Conservation (phyloP, 2,797 vertebrate genomes). For the Macrochelys suwanniensis region DNA sequence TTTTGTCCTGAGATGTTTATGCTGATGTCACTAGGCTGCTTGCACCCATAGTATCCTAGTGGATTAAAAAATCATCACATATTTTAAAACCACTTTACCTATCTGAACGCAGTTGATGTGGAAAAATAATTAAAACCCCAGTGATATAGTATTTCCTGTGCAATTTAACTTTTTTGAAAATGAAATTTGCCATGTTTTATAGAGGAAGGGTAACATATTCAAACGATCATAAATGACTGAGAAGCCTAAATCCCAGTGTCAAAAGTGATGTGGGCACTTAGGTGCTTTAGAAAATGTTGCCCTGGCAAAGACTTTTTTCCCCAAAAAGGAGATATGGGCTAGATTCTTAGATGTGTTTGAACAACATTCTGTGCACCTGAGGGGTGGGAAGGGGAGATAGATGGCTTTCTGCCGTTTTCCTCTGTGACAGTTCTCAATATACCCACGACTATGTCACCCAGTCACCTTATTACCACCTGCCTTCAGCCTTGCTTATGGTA, state of each 20-base stretch:
- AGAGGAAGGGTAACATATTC: neutral
- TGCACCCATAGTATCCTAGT: neutral
- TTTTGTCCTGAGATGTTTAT: constrained; percentile 13
- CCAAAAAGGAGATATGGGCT: neutral
- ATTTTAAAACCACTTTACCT: neutral
- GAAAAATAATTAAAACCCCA: neutral
- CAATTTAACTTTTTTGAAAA: neutral
- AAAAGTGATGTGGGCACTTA: neutral
- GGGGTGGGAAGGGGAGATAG: neutral
- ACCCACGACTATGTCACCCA: neutral
- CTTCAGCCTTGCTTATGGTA: neutral
- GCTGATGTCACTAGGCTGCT: neutral
- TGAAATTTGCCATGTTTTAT: neutral
- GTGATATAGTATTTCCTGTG: neutral
- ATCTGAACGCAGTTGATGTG: neutral
- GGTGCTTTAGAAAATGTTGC: neutral
- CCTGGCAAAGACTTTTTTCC: neutral
- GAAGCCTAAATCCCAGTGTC: neutral
- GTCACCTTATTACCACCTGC: neutral
- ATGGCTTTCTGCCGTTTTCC: neutral
- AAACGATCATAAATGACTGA: neutral
- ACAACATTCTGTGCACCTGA: neutral
- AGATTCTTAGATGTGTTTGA: neutral
- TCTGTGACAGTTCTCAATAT: neutral
- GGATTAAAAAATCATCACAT: neutral